phyloP scores from a whole-genome alignment of 2,888 invertebrate genomes.

The Caenorhabditis sp. region DNA sequence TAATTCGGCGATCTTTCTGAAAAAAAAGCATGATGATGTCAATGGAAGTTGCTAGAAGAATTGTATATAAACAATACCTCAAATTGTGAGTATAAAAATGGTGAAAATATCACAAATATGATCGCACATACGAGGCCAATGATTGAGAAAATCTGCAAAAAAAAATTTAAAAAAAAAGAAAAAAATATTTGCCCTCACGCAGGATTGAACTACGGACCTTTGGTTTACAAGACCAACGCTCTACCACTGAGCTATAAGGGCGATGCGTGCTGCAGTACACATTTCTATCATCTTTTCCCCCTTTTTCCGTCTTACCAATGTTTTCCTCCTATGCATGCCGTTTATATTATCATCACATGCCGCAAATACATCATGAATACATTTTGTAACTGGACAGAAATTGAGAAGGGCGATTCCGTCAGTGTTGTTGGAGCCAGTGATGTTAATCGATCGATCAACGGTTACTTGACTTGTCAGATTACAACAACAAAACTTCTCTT shows the following conservation, averaged over 20 bases:
- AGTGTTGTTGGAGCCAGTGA: not conserved
- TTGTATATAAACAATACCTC: not conserved
- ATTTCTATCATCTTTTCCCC: too few species aligned
- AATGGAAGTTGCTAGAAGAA: too few species aligned
- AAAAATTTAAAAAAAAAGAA: not conserved
- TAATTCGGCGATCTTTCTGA: not conserved
- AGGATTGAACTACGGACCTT: conserved; percentile 49
- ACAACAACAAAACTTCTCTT: too few species aligned
- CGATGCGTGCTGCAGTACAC: too few species aligned
- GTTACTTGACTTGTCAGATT: too few species aligned
- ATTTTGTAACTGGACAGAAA: not conserved
- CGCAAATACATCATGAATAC: not conserved
- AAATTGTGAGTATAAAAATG: not conserved
- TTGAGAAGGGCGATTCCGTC: not conserved
- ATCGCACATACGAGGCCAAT: not conserved
- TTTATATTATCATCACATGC: not conserved
- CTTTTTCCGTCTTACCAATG: not conserved
- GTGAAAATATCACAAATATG: not conserved
- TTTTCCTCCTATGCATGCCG: not conserved
- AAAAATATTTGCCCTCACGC: too few species aligned
- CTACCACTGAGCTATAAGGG: conserved; percentile 53
- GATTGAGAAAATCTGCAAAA: not conserved
- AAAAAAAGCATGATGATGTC: too few species aligned
- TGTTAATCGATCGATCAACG: too few species aligned
- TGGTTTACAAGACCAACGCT: conserved; percentile 54